These are phyloP conservation scores for Drosophila nigricruria DNA, from an alignment of 2,888 invertebrate species.

Conservation along the genomic window DNA sequence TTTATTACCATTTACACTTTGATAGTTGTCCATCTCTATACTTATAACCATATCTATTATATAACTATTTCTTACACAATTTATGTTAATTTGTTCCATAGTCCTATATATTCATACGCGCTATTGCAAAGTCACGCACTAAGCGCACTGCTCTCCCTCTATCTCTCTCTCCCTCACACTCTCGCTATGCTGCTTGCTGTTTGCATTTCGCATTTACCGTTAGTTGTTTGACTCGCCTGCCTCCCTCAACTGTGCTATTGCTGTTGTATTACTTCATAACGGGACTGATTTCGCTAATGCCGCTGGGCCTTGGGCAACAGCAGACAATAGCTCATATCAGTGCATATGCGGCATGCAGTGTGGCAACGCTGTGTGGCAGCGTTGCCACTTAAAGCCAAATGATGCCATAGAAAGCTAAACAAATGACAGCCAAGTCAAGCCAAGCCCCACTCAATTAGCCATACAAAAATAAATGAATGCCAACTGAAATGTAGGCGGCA, in stretches of 20 bases:
- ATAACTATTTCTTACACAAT: background rate
- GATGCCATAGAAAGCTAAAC: slow-evolving; percentile 47
- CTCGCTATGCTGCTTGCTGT: slow-evolving; percentile 21
- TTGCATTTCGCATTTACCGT: slow-evolving; percentile 71
- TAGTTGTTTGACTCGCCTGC: slow-evolving; percentile 10
- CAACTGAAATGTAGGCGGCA: slow-evolving; percentile 2
- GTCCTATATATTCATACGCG: background rate
- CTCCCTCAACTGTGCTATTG: slow-evolving; percentile 12
- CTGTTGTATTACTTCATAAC: slow-evolving; percentile 47
- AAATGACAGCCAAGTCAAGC: slow-evolving; percentile 45
- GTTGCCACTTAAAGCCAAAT: slow-evolving; percentile 45
- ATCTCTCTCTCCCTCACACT: background rate
- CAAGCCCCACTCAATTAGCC: slow-evolving; percentile 68
- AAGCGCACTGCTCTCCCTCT: background rate
- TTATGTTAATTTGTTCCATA: slow-evolving; percentile 1
- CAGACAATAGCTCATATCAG: slow-evolving; percentile 27
- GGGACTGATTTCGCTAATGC: slow-evolving; percentile 36
- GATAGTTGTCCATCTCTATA: too few relatives aligned
- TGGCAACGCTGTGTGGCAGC: slow-evolving; percentile 25
- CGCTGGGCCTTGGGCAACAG: slow-evolving; percentile 40
- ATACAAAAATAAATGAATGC: slow-evolving; percentile 37
- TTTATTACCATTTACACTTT: too few relatives aligned
- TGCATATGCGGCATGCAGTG: slow-evolving; percentile 20
- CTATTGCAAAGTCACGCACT: slow-evolving; percentile 10
- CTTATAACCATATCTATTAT: too few relatives aligned